These are phyloP conservation scores for Megalonaias nervosa DNA, from an alignment of 1,140 invertebrate species.

Conservation along the genomic window DNA sequence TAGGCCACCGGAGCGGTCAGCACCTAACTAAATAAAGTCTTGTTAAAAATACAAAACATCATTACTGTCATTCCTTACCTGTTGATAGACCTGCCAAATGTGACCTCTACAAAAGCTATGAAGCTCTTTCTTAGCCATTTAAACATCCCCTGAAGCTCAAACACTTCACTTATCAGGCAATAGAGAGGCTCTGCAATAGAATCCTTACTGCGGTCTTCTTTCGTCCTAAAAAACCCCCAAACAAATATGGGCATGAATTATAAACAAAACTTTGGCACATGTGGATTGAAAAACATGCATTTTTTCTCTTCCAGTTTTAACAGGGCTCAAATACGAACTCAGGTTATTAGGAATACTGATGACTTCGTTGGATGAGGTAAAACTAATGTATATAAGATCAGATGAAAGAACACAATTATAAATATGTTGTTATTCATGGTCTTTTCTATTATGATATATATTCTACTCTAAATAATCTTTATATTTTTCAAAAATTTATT, in stretches of 20 bases:
- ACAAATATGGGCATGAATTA: conserved; percentile 1
- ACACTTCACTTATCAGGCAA: conserved; percentile 87
- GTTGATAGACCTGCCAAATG: conserved; percentile 92
- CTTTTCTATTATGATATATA: too few relatives aligned
- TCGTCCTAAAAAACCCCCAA: conserved; percentile 41
- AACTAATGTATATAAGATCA: neutral
- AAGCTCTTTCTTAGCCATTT: conserved; percentile 88
- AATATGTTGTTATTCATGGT: too few relatives aligned
- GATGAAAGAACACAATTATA: too few relatives aligned
- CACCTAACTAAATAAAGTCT: too few relatives aligned
- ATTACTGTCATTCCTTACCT: conserved; percentile 72
- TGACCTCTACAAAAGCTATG: conserved; percentile 93
- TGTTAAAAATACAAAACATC: too few relatives aligned
- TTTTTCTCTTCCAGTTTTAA: neutral
- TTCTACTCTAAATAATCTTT: too few relatives aligned
- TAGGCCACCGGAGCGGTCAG: too few relatives aligned
- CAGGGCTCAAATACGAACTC: neutral
- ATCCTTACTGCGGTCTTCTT: conserved; percentile 73
- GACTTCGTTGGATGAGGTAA: neutral
- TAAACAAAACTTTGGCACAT: neutral
- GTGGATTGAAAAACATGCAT: neutral
- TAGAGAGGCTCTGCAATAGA: conserved; percentile 92
- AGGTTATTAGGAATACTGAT: neutral
- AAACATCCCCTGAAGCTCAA: conserved; percentile 90
- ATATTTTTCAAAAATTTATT: too few relatives aligned